Evolutionary conservation across 2,888 invertebrate species (phyloP).

Genomic region (Cephus spinipes): DNA sequence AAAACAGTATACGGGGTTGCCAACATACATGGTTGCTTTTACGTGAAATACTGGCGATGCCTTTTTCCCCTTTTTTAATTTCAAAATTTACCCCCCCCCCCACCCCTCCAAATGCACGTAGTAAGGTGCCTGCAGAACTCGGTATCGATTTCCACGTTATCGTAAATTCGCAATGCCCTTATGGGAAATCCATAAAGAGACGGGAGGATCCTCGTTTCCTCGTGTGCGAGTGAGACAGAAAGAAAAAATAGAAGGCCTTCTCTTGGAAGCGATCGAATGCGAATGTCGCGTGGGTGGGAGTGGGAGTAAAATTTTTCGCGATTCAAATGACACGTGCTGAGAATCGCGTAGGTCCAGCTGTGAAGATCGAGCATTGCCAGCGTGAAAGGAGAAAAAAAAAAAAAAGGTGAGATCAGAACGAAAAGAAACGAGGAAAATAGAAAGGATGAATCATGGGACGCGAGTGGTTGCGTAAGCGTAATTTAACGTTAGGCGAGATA

Average conservation of each 20-base stretch:
- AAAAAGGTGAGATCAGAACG: background rate
- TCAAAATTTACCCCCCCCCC: too few relatives aligned
- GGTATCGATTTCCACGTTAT: too few relatives aligned
- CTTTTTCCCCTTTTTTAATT: too few relatives aligned
- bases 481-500: background rate
- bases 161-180: too few relatives aligned
- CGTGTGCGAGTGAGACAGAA: background rate
- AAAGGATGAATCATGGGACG: background rate
- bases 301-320: background rate
- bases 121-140: too few relatives aligned
- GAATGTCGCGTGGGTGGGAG: background rate
- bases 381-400: background rate
- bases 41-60: too few relatives aligned
- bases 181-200: too few relatives aligned
- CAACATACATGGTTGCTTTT: too few relatives aligned
- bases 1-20: too few relatives aligned
- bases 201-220: too few relatives aligned
- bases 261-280: background rate
- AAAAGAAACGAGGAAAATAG: background rate
- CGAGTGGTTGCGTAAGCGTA: background rate
- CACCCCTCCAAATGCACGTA: too few relatives aligned
- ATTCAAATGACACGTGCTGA: background rate
- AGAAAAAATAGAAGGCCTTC: background rate
- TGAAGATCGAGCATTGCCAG: background rate
- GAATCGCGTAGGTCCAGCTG: background rate